Evolutionary conservation across 2,888 invertebrate genomes (phyloP).

Genomic region (Orchestes rusci): DNA sequence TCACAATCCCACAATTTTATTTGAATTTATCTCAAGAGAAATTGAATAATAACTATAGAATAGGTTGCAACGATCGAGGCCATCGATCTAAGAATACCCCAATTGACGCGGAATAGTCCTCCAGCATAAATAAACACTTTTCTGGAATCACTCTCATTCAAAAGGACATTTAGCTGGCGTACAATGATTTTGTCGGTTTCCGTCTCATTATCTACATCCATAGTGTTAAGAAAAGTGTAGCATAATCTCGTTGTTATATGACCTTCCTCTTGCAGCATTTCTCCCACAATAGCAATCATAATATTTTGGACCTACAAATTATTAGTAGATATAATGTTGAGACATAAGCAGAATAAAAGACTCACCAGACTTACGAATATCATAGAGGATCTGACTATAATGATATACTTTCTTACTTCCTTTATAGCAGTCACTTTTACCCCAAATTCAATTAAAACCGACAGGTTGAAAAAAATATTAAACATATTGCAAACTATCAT

Average conservation of each 20-base stretch:
- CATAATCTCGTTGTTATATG: constrained; percentile 12
- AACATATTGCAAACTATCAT: too few species aligned
- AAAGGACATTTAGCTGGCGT: constrained; percentile 12
- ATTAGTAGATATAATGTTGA: too few species aligned
- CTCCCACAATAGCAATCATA: constrained; percentile 15
- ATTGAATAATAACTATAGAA: constrained; percentile 21
- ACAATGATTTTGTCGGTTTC: constrained; percentile 5
- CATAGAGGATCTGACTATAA: too few species aligned
- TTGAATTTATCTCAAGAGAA: constrained; percentile 14
- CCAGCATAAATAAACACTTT: constrained; percentile 18
- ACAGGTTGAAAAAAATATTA: too few species aligned
- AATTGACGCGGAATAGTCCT: constrained; percentile 21
- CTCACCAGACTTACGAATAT: too few species aligned
- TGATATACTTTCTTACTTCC: too few species aligned
- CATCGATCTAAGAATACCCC: constrained; percentile 21
- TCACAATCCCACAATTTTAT: too few species aligned
- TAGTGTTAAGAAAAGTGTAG: constrained; percentile 14
- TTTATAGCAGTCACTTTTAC: too few species aligned
- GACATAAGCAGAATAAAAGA: too few species aligned
- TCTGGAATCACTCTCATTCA: constrained; percentile 17
- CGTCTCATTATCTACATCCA: neutral
- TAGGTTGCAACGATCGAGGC: constrained; percentile 18
- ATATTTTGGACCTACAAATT: constrained; percentile 18
- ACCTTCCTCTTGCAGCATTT: constrained; percentile 14
- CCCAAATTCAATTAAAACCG: too few species aligned